Evolutionary conservation across 2,113 vertebrate genomes (phyloP).

Genomic region (Puffinus mauretanicus): DNA sequence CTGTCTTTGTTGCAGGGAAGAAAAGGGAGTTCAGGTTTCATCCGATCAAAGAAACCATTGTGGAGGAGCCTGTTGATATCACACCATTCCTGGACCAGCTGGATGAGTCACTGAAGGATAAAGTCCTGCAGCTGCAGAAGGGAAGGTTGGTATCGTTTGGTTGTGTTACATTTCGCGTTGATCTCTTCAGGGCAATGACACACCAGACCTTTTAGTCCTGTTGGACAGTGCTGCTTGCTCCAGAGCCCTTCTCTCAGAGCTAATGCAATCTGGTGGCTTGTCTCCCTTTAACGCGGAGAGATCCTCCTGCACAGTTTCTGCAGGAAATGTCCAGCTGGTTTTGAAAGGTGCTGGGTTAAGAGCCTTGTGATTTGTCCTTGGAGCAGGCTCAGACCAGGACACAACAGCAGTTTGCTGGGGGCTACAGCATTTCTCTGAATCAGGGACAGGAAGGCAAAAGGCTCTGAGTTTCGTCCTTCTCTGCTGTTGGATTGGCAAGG

Average conservation of each 20-base stretch:
- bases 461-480: not conserved
- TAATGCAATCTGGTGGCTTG: fast-evolving
- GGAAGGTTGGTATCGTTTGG: constrained; percentile 76
- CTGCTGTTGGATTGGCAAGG: fast-evolving
- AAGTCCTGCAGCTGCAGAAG: constrained; percentile 93
- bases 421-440: not conserved
- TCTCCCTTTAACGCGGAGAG: not conserved
- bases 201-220: not conserved
- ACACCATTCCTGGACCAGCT: constrained; percentile 92
- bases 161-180: fast-evolving
- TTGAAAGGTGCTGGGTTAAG: not conserved
- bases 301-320: not conserved
- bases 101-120: constrained; percentile 91
- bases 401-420: not conserved
- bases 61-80: constrained; percentile 94
- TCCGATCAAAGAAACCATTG: constrained; percentile 89
- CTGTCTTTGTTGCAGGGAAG: constrained; percentile 76
- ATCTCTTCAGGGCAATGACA: not conserved
- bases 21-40: constrained; percentile 96
- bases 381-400: not conserved
- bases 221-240: not conserved
- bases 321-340: not conserved
- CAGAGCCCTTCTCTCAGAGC: not conserved
- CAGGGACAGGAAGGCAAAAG: not conserved
- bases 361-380: not conserved